Conservation (phyloP, 1,140 invertebrate species). For the Euschistus heros region DNA sequence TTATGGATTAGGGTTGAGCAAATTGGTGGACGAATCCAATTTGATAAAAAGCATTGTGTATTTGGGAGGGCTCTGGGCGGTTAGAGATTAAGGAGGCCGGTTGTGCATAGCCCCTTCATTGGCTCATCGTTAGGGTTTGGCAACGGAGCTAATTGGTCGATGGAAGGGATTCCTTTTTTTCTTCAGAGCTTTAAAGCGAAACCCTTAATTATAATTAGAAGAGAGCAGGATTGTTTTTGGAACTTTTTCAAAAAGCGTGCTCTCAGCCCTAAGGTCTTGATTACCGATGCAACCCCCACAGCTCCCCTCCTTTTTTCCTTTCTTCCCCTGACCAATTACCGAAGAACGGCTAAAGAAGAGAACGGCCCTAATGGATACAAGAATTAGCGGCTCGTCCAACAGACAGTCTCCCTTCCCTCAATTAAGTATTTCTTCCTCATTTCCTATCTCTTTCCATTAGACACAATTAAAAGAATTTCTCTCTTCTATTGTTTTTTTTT, state of each 20-base stretch:
- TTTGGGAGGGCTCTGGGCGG: no score
- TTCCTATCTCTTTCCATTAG: slow-evolving; percentile 13
- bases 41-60: no score
- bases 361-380: slow-evolving; percentile 17
- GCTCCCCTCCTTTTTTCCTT: neutral
- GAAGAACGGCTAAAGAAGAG: slow-evolving; percentile 1
- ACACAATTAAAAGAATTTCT: neutral
- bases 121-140: slow-evolving; percentile 11
- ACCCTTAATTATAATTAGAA: slow-evolving; percentile 20
- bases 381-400: slow-evolving; percentile 21
- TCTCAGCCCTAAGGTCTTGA: slow-evolving; percentile 11
- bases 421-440: slow-evolving; percentile 10
- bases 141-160: slow-evolving; percentile 12
- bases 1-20: no score
- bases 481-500: no score
- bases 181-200: slow-evolving; percentile 4
- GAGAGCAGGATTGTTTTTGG: slow-evolving; percentile 18
- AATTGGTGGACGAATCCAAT: no score
- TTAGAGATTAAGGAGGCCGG: neutral
- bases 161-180: slow-evolving; percentile 5
- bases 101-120: slow-evolving; percentile 1
- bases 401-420: slow-evolving; percentile 3
- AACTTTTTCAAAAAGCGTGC: slow-evolving; percentile 20
- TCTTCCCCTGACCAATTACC: slow-evolving; percentile 13
- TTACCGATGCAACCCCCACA: slow-evolving; percentile 17